These are phyloP conservation scores for Drosophila histrio DNA, from an alignment of 2,888 invertebrate genomes.

Conservation along the genomic window DNA sequence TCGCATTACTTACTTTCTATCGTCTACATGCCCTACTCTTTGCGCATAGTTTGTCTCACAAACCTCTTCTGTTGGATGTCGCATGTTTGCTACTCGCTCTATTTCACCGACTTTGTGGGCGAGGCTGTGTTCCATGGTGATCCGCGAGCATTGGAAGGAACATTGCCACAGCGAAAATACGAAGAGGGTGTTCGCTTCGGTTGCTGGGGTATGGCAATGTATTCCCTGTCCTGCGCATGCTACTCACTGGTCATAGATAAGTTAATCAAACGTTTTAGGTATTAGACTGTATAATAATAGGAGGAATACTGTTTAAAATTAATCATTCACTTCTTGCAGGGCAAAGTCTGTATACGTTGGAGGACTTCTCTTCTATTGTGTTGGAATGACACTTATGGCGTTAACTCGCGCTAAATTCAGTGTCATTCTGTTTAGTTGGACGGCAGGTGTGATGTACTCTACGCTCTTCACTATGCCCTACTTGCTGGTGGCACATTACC, in stretches of 20 bases:
- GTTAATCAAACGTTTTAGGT: slow-evolving; percentile 90
- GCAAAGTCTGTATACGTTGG: slow-evolving; percentile 94
- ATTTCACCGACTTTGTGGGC: slow-evolving; percentile 95
- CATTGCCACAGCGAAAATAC: slow-evolving; percentile 88
- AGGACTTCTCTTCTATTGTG: slow-evolving; percentile 93
- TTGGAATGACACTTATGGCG: slow-evolving; percentile 95
- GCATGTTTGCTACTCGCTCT: slow-evolving; percentile 97
- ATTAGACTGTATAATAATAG: slow-evolving; percentile 14
- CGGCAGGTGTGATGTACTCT: slow-evolving; percentile 98
- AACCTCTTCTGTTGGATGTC: slow-evolving; percentile 99
- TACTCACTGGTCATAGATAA: slow-evolving; percentile 95
- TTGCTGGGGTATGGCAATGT: slow-evolving; percentile 98
- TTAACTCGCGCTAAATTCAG: slow-evolving; percentile 90
- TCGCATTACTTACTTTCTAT: slow-evolving; percentile 94
- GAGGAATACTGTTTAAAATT: too few species aligned
- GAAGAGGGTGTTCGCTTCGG: slow-evolving; percentile 97
- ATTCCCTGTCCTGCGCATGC: slow-evolving; percentile 96
- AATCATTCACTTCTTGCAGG: slow-evolving; percentile 85
- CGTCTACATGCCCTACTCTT: slow-evolving; percentile 94
- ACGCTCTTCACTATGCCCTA: slow-evolving; percentile 99
- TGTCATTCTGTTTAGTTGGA: slow-evolving; percentile 95
- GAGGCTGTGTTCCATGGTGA: slow-evolving; percentile 83
- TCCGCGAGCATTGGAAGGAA: slow-evolving; percentile 89
- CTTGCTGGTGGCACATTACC: slow-evolving; percentile 96
- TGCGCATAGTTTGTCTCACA: slow-evolving; percentile 94